Base-by-base conservation (phyloP, 2,888 invertebrate species). In the Rotaria sp. region DNA sequence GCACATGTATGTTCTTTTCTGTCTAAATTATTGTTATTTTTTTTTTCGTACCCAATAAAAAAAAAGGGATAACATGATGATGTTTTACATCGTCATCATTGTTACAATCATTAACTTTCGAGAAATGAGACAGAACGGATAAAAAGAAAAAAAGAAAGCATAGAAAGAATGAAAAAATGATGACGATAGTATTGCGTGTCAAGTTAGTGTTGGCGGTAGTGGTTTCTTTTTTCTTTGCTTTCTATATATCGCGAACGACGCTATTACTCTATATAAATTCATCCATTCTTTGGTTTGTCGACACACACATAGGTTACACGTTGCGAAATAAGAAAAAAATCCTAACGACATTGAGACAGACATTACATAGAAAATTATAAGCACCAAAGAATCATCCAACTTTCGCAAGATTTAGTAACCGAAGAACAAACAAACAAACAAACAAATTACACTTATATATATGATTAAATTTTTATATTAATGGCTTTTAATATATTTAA, bases 171-270 rank as follows among this genome's bases (percentile, higher is more conserved):
- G 35, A 18, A 35, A 35, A 35, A 67, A 67, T 21, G 35, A 67
- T 67, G 67, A 67, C 15, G 67, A 35, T 21, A 67, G 67, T 67
- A 67, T 67, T 67, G 30, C 67, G 67, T 67, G 67, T 67, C 67
- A 30, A 67, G 35, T 67, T 67, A 35, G 15, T 67, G 67, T 67
- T 67, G 67, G 67, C n/a, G 3, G 30, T 59, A 15, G 59, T 30
- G n/a, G 59, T 26, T 52, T 18, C 18, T 67, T 35, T 67, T 67
- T 67, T 50, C 50, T 50, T 50, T 50, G 13, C 35, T 67, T 67
- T 67, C 67, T 67, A 15, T 35, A 67, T 67, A n/a, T n/a, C n/a
- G n/a, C 67, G 67, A 67, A 67, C 67, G 67, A 35, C 67, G 67
- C 35, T 18, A 67, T 35, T 67, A 67, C 21, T 11, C 35, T 67